Evolutionary conservation across 1,140 invertebrate species (phyloP), one percentile per base, ranked within the genome.

Genomic region (Drosophila equinoxialis): DNA sequence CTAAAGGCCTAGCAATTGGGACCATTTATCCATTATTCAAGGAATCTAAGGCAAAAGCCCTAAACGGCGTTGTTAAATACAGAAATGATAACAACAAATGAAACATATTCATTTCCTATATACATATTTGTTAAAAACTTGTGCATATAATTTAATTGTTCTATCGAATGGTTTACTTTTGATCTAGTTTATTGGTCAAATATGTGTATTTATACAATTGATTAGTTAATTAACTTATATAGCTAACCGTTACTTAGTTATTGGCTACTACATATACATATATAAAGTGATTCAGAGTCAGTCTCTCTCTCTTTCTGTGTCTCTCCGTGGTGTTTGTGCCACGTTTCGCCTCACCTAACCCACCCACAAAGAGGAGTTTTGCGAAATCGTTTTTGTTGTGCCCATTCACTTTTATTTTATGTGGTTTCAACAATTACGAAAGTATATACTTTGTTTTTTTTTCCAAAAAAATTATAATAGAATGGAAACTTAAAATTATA

Each of bases 391-490:
- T 61, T 42, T 68, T 41, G 20, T 62, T 69, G 17, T 41, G 14
- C 68, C 75, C 84, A 51, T 89, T 87, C 84, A 84, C 84, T 89
- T 87, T 76, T 35, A 45, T 63, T 60, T 60, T 60, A 11, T 37
- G 30, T 60, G 26, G 37, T 65, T 77, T 71, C 63, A 75, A 77
- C 72, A 79, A 82, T 89, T 87, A 78, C 84, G 85, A 87, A 89
- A 81, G 77, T 26, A 26, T 26, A 26, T 26, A 26, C 20, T 13
- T 39, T 39, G 10, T 39, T 39, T 79, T 39, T 39, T 79, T 69
- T 51, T 75, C 71, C 77, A 66, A 75, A 68, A 79, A 81, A 86
- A 76, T 62, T 51, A 76, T 80, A 80, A 80, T 79, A 79, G 77
- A 79, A 79, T 79, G 77, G 77, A 79, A 79, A 80, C 26, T 42